A percentile compares a stretch with the other conserved stretches of the same genome.
phyloP scores from a whole-genome alignment of 2,888 invertebrate species.

The Himalopsyche anomala region DNA sequence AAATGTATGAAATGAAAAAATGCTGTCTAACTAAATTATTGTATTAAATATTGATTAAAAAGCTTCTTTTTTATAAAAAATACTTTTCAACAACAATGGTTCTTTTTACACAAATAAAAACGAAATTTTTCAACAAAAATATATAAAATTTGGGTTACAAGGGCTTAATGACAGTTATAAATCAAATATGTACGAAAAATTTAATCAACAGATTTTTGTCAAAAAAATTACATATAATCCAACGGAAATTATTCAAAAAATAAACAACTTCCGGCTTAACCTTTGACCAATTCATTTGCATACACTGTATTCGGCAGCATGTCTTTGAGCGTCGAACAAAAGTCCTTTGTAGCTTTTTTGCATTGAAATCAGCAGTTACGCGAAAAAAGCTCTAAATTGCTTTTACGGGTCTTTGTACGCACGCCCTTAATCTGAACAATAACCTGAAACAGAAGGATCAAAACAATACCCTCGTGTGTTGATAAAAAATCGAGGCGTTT shows the following conservation, averaged over 20 bases:
- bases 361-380: constrained; percentile 49
- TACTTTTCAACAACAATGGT: too few species aligned
- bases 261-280: constrained; percentile 47
- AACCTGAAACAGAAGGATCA: constrained; percentile 31
- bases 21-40: background rate
- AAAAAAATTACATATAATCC: constrained; percentile 21
- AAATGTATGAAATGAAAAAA: too few species aligned
- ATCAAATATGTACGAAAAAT: background rate
- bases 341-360: constrained; percentile 39
- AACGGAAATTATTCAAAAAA: constrained; percentile 5
- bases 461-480: constrained; percentile 8
- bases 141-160: background rate
- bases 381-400: constrained; percentile 47
- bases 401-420: constrained; percentile 34
- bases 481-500: constrained; percentile 9
- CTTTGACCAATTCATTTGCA: constrained; percentile 48
- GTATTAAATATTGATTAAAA: background rate
- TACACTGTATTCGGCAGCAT: constrained; percentile 46
- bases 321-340: constrained; percentile 49
- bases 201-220: constrained; percentile 10
- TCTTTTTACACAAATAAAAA: too few species aligned
- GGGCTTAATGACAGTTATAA: background rate
- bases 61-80: background rate
- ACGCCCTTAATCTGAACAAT: constrained; percentile 34
- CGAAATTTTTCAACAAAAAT: background rate